Base-by-base conservation (phyloP, 2,113 vertebrate species). In the Sylvia atricapilla region DNA sequence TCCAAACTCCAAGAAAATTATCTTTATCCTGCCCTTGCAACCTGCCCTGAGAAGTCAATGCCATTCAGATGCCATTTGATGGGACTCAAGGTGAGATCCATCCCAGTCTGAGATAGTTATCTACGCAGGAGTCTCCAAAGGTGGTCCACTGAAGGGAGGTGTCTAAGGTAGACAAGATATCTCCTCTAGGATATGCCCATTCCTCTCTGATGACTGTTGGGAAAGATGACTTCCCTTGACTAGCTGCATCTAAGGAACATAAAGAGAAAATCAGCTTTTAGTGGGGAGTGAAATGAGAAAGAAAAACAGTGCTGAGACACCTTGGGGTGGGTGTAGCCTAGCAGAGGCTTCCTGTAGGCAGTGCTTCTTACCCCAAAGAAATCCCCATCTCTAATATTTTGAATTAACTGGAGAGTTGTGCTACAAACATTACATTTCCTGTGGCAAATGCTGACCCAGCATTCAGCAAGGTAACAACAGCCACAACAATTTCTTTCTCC, bases 121-220 rank as follows among this genome's bases (percentile, higher is more conserved):
- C 35, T 6, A 56, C n/a, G 22, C 44, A 94, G 17, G 35, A n/a
- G 19, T 49, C 20, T 22, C 33, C 7, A 21, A 4, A 89, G 50
- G 10, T 35, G 22, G 7, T 33, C 7, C 31, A 67, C 43, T 1
- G 0, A 1, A 73, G 30, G 18, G 4, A 46, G 35, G 5, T 62
- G 18, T 63, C 39, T 72, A 19, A 67, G 37, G 27, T 20, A 64
- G 41, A 13, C 8, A 80, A 66, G 49, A 64, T 46, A 15, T 25
- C 7, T 83, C 11, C 20, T 33, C 16, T 69, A 81, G 64, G 28
- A 60, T 1, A 2, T 55, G 8, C 5, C 33, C 30, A 15, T 87
- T 95, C 9, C 7, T 76, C 25, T 92, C 53, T 4, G 4, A 8
- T 52, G 49, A n/a, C 0, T 2, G 4, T 11, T 77, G 46, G 49